Percentiles rank a stretch among this genome's conserved stretches.
Conservation (phyloP, 1,140 invertebrate genomes). For the Eulimnadia texana region DNA sequence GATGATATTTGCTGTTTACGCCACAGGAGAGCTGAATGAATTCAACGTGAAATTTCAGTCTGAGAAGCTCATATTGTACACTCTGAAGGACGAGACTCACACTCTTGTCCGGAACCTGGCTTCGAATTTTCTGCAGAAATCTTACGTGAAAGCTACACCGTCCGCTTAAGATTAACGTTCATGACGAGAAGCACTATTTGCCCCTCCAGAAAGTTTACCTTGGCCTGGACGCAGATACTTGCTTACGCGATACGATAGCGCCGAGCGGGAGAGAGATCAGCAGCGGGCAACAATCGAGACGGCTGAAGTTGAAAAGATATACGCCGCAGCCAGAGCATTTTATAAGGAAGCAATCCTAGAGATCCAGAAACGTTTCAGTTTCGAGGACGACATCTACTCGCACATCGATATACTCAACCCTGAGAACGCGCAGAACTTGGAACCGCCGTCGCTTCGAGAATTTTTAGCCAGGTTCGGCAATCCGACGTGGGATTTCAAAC, state of each 20-base stretch:
- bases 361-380: slow-evolving; percentile 1
- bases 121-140: neutral
- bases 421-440: neutral
- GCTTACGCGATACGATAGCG: neutral
- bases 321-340: neutral
- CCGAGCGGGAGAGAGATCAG: neutral
- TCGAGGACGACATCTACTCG: neutral
- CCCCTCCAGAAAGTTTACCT: neutral
- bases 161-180: neutral
- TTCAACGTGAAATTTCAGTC: neutral
- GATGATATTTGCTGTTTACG: neutral
- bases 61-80: neutral
- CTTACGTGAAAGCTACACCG: neutral
- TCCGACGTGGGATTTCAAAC: neutral
- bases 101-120: neutral
- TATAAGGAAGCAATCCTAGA: neutral
- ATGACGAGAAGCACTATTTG: neutral
- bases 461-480: neutral
- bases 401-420: neutral
- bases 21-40: neutral
- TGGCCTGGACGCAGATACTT: neutral
- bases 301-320: neutral
- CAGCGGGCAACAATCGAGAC: neutral
- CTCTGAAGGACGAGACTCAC: neutral
- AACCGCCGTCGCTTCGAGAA: neutral